Conservation (phyloP, 2,797 vertebrate species). For the Microhierax caerulescens region DNA sequence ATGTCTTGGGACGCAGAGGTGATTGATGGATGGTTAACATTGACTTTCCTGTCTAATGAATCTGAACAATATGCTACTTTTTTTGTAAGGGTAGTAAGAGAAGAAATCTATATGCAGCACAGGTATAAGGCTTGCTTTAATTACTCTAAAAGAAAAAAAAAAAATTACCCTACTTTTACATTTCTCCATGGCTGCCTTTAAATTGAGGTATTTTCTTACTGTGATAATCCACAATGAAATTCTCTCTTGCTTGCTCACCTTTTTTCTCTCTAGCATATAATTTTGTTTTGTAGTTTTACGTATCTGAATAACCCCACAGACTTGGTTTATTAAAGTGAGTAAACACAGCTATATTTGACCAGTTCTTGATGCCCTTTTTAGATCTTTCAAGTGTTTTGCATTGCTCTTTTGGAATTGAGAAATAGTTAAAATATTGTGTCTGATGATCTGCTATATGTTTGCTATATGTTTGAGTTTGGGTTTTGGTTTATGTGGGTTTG, state of each 20-base stretch:
- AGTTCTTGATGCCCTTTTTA: not conserved
- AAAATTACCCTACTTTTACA: not conserved
- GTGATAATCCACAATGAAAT: not conserved
- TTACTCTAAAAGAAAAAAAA: not conserved
- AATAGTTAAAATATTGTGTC: not conserved
- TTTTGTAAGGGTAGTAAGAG: not conserved
- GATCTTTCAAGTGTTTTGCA: not conserved
- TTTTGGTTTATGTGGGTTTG: too few species aligned
- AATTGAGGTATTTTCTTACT: not conserved
- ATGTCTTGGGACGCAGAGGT: not conserved
- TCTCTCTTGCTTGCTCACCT: too few species aligned
- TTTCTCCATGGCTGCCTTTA: not conserved
- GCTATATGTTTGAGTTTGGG: not conserved
- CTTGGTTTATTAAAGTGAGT: not conserved
- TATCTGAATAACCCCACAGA: not conserved
- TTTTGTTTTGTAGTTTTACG: not conserved
- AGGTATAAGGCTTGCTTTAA: not conserved
- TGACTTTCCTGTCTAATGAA: not conserved
- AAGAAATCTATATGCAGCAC: not conserved
- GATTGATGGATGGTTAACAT: fast-evolving
- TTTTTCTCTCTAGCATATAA: not conserved
- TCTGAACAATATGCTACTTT: not conserved
- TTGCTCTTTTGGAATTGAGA: not conserved
- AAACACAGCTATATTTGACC: not conserved
- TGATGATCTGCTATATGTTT: not conserved